These are phyloP conservation scores for Chrysemys picta DNA, from an alignment of 2,113 vertebrate species.

Conservation along the genomic window DNA sequence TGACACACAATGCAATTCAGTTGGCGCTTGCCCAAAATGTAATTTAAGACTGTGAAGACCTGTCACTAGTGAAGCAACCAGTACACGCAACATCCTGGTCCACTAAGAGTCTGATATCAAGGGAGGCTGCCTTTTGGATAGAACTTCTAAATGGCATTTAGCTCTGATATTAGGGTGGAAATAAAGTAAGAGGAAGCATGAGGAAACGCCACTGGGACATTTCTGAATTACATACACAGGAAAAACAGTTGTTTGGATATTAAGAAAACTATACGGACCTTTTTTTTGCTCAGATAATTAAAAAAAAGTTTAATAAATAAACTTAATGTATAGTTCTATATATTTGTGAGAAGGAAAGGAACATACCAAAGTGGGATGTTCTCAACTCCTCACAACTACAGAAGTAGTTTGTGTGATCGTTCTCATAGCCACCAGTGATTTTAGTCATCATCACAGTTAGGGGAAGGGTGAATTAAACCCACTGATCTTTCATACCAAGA, in stretches of 20 bases:
- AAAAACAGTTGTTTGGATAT: not conserved
- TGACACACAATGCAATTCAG: not conserved
- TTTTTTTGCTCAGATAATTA: not conserved
- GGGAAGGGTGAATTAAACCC: not conserved
- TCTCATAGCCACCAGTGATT: not conserved
- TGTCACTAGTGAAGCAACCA: not conserved
- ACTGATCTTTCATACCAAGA: not conserved
- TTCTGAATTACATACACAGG: not conserved
- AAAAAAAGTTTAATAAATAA: not conserved
- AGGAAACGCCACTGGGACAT: not conserved
- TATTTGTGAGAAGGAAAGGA: not conserved
- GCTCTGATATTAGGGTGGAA: not conserved
- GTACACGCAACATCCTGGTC: not conserved
- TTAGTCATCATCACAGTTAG: not conserved
- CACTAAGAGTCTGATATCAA: not conserved
- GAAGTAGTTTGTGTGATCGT: not conserved
- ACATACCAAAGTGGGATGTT: not conserved
- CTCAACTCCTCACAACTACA: not conserved
- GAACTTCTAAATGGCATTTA: conserved; percentile 3
- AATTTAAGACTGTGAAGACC: not conserved
- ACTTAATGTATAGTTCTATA: not conserved
- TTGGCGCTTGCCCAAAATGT: not conserved
- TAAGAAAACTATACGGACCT: not conserved
- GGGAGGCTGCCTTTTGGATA: not conserved
- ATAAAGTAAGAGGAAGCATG: not conserved